These are phyloP conservation scores for Pegea sp. DNA, from an alignment of 23 tunicate species.

Conservation along the genomic window DNA sequence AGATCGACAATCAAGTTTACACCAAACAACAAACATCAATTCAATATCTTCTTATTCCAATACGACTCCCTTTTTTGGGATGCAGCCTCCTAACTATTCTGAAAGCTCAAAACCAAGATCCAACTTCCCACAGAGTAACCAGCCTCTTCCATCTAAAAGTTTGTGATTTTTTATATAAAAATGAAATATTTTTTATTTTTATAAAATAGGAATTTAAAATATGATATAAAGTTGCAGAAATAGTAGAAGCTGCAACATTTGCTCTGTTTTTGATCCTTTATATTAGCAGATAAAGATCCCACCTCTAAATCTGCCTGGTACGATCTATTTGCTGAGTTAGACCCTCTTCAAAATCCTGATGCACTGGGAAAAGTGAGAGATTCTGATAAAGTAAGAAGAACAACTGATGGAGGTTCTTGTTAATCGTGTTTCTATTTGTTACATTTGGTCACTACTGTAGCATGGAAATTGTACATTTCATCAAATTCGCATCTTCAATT, in stretches of 20 bases:
- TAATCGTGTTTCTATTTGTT: no score
- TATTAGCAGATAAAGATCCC: no score
- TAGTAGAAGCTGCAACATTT: no score
- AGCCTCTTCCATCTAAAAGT: not conserved
- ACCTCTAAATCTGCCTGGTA: slow-evolving; percentile 76
- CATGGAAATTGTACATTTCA: no score
- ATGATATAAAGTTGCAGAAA: not conserved
- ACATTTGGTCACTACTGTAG: no score
- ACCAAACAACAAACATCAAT: not conserved
- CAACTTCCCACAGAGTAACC: not conserved
- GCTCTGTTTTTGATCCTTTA: no score
- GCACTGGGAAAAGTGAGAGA: slow-evolving; percentile 48
- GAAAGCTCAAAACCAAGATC: not conserved
- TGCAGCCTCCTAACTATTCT: not conserved
- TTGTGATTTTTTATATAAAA: no score
- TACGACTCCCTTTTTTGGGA: not conserved
- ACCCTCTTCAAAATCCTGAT: slow-evolving; percentile 90
- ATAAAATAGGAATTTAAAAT: not conserved
- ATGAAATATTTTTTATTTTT: slow-evolving; percentile 1
- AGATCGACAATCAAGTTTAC: not conserved
- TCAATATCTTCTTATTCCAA: not conserved
- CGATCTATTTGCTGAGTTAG: slow-evolving; percentile 84
- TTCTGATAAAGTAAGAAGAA: slow-evolving; percentile 6
- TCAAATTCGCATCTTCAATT: no score
- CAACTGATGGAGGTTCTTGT: slow-evolving; percentile 64